Base-by-base conservation (phyloP, 2,888 invertebrate species). In the Busseola fusca region DNA sequence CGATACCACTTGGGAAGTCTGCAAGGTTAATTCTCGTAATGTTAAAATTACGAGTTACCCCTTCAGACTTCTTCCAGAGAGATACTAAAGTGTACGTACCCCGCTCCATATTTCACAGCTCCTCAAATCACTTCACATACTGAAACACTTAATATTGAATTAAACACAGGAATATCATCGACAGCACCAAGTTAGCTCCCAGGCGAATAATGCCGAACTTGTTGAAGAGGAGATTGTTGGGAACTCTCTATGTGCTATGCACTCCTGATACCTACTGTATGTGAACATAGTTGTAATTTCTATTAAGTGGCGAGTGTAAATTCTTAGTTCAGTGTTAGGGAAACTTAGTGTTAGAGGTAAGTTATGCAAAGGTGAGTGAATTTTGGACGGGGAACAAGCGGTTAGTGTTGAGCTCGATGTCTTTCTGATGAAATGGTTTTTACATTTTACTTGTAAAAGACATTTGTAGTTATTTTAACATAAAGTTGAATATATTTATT, bases 121-220 rank as follows among this genome's bases (percentile, higher is more conserved):
- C 56, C 64, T 71, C 56, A 50, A 56, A 56, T 52, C 72, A 62
- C 72, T 62, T 45, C 14, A 30, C 70, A 54, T 63, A 60, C 48
- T 50, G 34, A 58, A 42, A 64, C 60, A 50, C 65, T 72, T 76
- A 37, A 64, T 64, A 76, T 72, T 79, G 65, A 79, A 72, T 80
- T 76, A 79, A 48, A 45, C 63, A 48, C 21, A 1, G 63, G 56
- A 65, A 69, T 78, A 64, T 64, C 70, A 67, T 63, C 45, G 54
- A 34, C 30, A 76, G 58, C 27, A 48, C 58, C 27, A 76, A 79
- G 72, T 79, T 69, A 45, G 58, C 59, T 68, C 68, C n/a, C 57
- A 2, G n/a, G 48, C 18, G 67, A 56, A n/a, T 50, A 34, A 42
- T 45, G 60, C 37, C 21, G 30, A 14, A 30, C 67, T 67, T n/a